These are phyloP conservation scores for Enteromius fasciolatus DNA, from an alignment of 2,797 vertebrate species.

Conservation along the genomic window DNA sequence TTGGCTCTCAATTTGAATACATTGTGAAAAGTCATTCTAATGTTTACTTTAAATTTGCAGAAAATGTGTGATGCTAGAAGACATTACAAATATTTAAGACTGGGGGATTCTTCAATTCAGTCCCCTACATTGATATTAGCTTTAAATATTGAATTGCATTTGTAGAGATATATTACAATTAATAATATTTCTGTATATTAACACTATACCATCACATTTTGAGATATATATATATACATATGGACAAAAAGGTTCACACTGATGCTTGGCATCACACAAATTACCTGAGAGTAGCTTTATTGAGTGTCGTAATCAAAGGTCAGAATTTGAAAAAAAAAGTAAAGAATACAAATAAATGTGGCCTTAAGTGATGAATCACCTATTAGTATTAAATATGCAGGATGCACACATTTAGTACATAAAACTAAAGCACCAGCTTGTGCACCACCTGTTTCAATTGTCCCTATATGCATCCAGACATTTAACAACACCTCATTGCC, in stretches of 20 bases:
- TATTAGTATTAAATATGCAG: slow-evolving; percentile 8
- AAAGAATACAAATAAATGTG: neutral
- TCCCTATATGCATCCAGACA: slow-evolving; percentile 31
- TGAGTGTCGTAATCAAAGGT: neutral
- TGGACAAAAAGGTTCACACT: neutral
- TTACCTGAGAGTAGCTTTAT: neutral
- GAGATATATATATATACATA: neutral
- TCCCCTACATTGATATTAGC: neutral
- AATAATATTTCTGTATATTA: neutral
- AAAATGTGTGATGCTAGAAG: neutral
- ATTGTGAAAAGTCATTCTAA: neutral
- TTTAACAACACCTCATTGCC: slow-evolving; percentile 27
- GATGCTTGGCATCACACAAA: neutral
- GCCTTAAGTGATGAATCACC: neutral
- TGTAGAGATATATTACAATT: neutral
- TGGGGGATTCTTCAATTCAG: neutral
- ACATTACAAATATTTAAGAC: neutral
- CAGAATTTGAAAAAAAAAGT: neutral
- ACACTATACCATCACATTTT: neutral
- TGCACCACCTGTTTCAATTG: slow-evolving; percentile 37
- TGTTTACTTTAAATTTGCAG: neutral
- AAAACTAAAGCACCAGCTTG: slow-evolving; percentile 23
- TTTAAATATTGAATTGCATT: neutral
- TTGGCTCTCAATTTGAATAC: neutral
- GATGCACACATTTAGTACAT: slow-evolving; percentile 1